Percentiles rank a stretch among this genome's conserved stretches.
Conservation (phyloP, 2,113 vertebrate genomes). For the Caloenas nicobarica region DNA sequence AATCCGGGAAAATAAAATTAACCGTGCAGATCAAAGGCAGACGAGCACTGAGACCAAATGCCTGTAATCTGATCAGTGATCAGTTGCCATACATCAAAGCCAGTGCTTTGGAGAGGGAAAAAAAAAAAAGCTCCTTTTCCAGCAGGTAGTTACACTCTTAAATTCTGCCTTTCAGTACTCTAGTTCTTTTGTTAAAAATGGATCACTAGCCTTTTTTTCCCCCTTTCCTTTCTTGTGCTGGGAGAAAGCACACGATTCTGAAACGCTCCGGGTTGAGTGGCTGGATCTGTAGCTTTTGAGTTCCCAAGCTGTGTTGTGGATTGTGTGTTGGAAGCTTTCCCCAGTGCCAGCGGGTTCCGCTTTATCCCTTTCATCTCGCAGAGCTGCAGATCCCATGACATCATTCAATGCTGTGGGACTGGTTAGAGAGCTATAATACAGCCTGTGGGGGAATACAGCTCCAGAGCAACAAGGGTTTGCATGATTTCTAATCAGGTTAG, state of each 20-base stretch:
- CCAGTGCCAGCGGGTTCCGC: conserved; percentile 81
- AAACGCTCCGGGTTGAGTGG: conserved; percentile 50
- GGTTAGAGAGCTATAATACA: conserved; percentile 74
- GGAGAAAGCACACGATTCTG: conserved; percentile 27
- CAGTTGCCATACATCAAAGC: conserved; percentile 87
- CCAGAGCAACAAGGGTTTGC: conserved; percentile 62
- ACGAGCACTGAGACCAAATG: conserved; percentile 80
- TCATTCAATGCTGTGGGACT: conserved; percentile 79
- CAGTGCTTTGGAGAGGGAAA: conserved; percentile 56
- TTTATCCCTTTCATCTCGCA: conserved; percentile 82
- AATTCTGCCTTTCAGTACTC: conserved; percentile 39
- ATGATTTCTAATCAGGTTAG: conserved; percentile 67
- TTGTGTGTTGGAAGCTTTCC: conserved; percentile 76
- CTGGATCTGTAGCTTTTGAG: conserved; percentile 66
- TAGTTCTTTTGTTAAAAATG: conserved; percentile 58
- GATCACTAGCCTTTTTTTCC: not conserved
- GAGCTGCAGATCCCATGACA: conserved; percentile 85
- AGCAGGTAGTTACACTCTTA: conserved; percentile 65
- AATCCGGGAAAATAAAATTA: conserved; percentile 83
- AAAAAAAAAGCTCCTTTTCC: conserved; percentile 53
- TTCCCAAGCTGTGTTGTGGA: conserved; percentile 74
- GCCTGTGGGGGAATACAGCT: conserved; percentile 75
- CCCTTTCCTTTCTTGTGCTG: not conserved
- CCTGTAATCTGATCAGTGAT: conserved; percentile 91
- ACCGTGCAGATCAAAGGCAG: conserved; percentile 88